Base-by-base conservation (phyloP, 1,140 invertebrate genomes). In the Aphaenogaster ashmeadi region DNA sequence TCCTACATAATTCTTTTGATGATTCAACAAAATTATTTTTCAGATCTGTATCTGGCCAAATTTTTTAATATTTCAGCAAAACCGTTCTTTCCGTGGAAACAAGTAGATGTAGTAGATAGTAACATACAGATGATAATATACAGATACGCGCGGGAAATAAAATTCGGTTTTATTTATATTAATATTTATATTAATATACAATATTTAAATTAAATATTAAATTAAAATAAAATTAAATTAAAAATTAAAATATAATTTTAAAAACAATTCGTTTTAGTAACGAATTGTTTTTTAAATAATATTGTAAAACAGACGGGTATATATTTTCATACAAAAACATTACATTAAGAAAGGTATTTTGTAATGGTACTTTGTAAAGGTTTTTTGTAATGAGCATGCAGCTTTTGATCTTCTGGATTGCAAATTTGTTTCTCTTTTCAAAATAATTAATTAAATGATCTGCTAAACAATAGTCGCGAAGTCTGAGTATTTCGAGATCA, bases 361-460 rank as follows among this genome's bases (percentile, higher is more conserved):
- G 27, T 27, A 0, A 27, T 27, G 27, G 27, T 27, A 27, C 27
- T 27, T 27, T 27, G 27, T 27, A 27, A 27, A 27, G 27, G 11
- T 67, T 52, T 13, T 44, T 47, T 78, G 8, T 33, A n/a, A 78
- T 27, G 7, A 77, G 13, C 4, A 0, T 11, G 11, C 21, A 60
- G 3, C 15, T 77, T 58, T 15, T 38, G 50, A 38, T 41, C 15
- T 13, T 5, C 6, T 9, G 21, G 4, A 36, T 78, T 62, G 47
- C n/a, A 64, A 78, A 27, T n/a, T 78, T 41, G 15, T 44, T 54
- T 36, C n/a, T 69, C 41, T 62, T 9, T 33, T 41, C 58, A 64
- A 79, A 79, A 47, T 60, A 62, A 78, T 78, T 79, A 79, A 62
- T 62, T 78, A 64, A 33, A 50, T 50, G 11, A 27, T n/a, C 18